These are phyloP conservation scores for Physella acuta DNA, from an alignment of 1,140 invertebrate species.

Conservation along the genomic window DNA sequence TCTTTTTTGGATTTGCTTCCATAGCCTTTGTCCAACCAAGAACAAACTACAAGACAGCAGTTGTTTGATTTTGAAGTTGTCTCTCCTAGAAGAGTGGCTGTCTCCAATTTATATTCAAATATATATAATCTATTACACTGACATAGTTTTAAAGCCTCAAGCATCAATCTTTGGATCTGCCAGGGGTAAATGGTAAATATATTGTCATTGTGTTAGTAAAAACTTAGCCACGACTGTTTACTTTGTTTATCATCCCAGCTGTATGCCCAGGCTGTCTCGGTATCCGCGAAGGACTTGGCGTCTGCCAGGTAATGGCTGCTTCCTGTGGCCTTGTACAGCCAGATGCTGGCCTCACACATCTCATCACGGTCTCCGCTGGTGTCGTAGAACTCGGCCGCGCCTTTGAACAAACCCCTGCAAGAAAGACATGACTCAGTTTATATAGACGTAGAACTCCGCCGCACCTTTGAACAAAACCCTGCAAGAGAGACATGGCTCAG, in stretches of 20 bases:
- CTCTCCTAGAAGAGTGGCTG: no score
- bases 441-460: not conserved
- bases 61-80: no score
- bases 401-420: not conserved
- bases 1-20: no score
- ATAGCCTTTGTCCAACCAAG: no score
- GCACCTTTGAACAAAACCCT: not conserved
- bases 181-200: not conserved
- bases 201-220: not conserved
- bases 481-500: not conserved
- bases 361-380: constrained; percentile 67
- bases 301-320: constrained; percentile 63
- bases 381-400: constrained; percentile 40
- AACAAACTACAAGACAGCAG: no score
- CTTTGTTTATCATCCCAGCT: constrained; percentile 66
- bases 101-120: no score
- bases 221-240: not conserved
- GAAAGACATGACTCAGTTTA: not conserved
- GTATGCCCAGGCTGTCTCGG: constrained; percentile 49
- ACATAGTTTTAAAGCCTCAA: not conserved
- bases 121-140: not conserved
- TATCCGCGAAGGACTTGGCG: constrained; percentile 62
- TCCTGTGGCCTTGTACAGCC: constrained; percentile 67
- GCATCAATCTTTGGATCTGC: not conserved
- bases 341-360: constrained; percentile 66